Conservation (phyloP, 2,888 invertebrate genomes). For the Acleris holmiana region DNA sequence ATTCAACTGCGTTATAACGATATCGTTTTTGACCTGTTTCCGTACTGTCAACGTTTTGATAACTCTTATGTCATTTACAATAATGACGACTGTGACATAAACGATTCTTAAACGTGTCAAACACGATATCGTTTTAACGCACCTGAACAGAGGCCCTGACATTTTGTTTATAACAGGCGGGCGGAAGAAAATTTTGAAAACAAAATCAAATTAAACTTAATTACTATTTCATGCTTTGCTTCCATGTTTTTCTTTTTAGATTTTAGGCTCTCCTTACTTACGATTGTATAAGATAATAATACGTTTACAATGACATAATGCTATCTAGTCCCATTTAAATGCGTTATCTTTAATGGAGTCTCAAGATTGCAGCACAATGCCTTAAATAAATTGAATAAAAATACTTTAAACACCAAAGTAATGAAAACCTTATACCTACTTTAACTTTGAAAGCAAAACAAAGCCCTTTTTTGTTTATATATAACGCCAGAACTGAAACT, state of each 20-base stretch:
- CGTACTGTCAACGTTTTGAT: too few species aligned
- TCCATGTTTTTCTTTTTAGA: neutral
- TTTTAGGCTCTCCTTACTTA: conserved; percentile 8
- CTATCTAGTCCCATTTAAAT: conserved; percentile 24
- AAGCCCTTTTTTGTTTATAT: neutral
- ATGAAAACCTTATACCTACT: conserved; percentile 14
- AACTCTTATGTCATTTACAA: too few species aligned
- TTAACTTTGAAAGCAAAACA: conserved; percentile 18
- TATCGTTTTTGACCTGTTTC: too few species aligned
- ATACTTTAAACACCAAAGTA: conserved; percentile 14
- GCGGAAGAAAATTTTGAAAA: conserved; percentile 4
- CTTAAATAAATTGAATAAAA: conserved; percentile 7
- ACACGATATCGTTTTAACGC: too few species aligned
- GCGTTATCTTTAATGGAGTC: conserved; percentile 22
- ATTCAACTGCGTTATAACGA: too few species aligned
- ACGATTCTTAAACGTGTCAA: too few species aligned
- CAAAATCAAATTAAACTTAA: neutral
- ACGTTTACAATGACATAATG: conserved; percentile 18
- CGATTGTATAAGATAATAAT: conserved; percentile 20
- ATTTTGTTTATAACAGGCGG: neutral
- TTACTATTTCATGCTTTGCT: neutral
- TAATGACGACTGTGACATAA: too few species aligned
- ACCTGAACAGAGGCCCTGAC: too few species aligned
- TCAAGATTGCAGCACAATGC: conserved; percentile 13
- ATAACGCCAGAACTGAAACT: conserved; percentile 6